Conservation (phyloP, 2,797 vertebrate genomes). For the Trachurus trachurus region DNA sequence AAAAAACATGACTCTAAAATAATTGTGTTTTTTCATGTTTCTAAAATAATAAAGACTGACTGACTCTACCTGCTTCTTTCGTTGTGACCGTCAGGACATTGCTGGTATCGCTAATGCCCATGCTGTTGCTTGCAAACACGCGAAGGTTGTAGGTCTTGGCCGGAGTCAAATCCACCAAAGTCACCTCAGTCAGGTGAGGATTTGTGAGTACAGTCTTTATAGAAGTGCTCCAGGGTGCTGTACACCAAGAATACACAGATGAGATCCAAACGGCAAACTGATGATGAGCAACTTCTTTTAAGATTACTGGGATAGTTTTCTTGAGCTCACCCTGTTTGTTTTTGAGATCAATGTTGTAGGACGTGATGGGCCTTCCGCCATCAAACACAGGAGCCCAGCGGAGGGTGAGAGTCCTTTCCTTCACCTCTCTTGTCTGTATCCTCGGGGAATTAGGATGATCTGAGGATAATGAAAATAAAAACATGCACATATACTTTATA, state of each 20-base stretch:
- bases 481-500: not conserved
- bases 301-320: not conserved
- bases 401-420: constrained; percentile 66
- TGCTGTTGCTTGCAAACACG: constrained; percentile 70
- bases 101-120: constrained; percentile 72
- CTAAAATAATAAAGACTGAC: not conserved
- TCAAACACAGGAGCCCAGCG: constrained; percentile 71
- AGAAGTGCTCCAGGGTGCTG: constrained; percentile 72
- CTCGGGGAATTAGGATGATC: constrained; percentile 63
- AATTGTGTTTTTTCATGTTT: not conserved
- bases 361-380: constrained; percentile 70
- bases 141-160: constrained; percentile 71
- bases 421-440: constrained; percentile 66
- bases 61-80: constrained; percentile 75
- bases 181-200: constrained; percentile 60
- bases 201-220: constrained; percentile 33
- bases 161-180: constrained; percentile 72
- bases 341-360: constrained; percentile 71
- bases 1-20: not conserved
- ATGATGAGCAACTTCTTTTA: not conserved
- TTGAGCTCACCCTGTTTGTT: constrained; percentile 63
- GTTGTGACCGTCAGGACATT: constrained; percentile 72
- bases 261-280: not conserved
- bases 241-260: not conserved
- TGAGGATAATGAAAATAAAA: constrained; percentile 27